Base-by-base conservation (phyloP, 2,113 vertebrate genomes). In the Gambusia holbrooki region DNA sequence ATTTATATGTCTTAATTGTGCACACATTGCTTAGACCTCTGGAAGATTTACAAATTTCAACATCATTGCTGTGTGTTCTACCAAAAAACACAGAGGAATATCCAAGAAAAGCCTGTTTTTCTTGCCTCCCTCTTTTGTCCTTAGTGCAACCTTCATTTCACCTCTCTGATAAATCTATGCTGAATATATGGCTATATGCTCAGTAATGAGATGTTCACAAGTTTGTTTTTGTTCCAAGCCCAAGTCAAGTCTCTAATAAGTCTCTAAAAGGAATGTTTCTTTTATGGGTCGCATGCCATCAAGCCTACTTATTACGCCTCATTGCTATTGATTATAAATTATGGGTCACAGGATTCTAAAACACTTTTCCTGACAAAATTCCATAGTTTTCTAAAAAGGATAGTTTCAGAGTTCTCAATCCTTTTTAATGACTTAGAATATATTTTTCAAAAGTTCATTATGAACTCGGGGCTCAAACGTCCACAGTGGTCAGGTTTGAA, bases 1-100 rank as follows among this genome's bases (percentile, higher is more conserved):
- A 10, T 79, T 22, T 35, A 71, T 74, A 61, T 33, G 67, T 62
- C 71, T 62, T 72, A 72, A 74, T 72, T 48, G 51, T 32, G 25
- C 69, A 37, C 77, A 48, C 71, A 73, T 68, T 69, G 66, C 62
- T 68, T 62, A 66, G 63, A 33, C n/a, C 63, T 45, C 35, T 25
- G 37, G 19, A 62, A 74, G 45, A 58, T 73, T 19, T 63, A 13
- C 58, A 27, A 33, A 77, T 61, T 35, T 61, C 48, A 58, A 68
- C 10, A 66, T 30, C 17, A 28, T 29, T n/a, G 33, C 19, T 17
- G 4, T 37, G 12, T 66, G 25, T 14, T 40, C 28, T 17, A 64
- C 29, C 2, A 66, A 32, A 69, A 62, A 80, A 66, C 32, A 64
- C 15, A 37, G 3, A 42, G 7, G 9, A 33, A 30, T 42, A 79